These are phyloP conservation scores for Lasioglossum leucozonium DNA, from an alignment of 2,888 invertebrate species.

Conservation along the genomic window DNA sequence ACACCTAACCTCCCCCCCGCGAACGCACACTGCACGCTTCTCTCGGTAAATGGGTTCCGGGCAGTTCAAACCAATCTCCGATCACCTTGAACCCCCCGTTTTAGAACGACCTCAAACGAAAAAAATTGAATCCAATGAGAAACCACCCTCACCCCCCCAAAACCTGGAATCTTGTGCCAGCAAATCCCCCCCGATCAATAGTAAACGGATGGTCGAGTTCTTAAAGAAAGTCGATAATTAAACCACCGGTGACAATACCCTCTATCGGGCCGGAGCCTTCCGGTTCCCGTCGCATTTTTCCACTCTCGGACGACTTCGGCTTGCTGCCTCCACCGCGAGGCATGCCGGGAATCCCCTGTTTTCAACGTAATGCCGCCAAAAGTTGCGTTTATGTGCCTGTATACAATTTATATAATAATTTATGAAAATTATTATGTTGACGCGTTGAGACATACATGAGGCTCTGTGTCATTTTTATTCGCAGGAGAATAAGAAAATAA, in stretches of 20 bases:
- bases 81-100: neutral
- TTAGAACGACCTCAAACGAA: neutral
- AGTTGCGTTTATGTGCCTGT: no score
- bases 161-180: constrained; percentile 14
- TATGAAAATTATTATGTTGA: no score
- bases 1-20: neutral
- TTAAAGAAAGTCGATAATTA: constrained; percentile 44
- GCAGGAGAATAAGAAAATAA: no score
- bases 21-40: neutral
- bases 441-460: no score
- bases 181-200: constrained; percentile 17
- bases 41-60: neutral
- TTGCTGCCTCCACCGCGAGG: neutral
- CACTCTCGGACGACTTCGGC: neutral
- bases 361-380: neutral
- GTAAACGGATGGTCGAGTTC: constrained; percentile 33
- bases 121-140: constrained; percentile 4
- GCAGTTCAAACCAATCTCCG: neutral
- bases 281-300: constrained; percentile 10
- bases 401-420: no score
- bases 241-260: constrained; percentile 28
- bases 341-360: neutral
- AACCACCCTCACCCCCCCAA: neutral
- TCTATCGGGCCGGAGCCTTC: constrained; percentile 20
- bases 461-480: no score